Base-by-base conservation (phyloP, 2,113 vertebrate species). In the Equus quagga region DNA sequence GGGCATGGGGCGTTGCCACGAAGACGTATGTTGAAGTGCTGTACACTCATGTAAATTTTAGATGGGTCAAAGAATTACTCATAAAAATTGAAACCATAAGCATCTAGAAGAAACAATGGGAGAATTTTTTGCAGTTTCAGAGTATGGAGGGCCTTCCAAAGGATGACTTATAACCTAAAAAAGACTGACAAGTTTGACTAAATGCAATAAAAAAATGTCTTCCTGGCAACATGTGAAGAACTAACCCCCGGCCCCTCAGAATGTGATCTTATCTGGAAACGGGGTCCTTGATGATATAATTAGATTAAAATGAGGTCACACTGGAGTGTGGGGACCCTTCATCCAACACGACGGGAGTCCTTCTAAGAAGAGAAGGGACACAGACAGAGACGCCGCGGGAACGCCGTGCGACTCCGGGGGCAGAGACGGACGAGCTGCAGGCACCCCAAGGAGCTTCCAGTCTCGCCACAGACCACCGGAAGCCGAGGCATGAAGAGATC, bases 351-450 rank as follows among this genome's bases (percentile, higher is more conserved):
- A 26, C 28, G 60, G 13, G 5, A 70, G 36, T 70, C 64, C 51
- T 70, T 78, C 21, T 46, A 56, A 85, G 44, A 67, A 44, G 58
- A 33, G n/a, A 80, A 23, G 64, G 69, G 51, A 58, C 76, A 31
- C 2, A 8, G 58, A 69, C 26, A 80, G 49, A 41, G 49, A 54
- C 1, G 3, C 75, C 5, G 46, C 19, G 75, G 65, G 54, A n/a
- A 36, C 6, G n/a, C 26, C 11, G 6, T 1, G 24, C 6, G 46
- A 33, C 44, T 7, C 26, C 0, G 5, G 49, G 44, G 62, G 28
- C 28, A 46, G 36, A 58, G 64, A 46, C 8, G 0, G 28, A 2
- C 8, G 18, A 14, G 62, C 3, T 46, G 51, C 51, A 70, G 36
- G 9, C 15, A 69, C 44, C 64, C 76, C 15, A 12, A 91, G 51